phyloP scores from a whole-genome alignment of 2,888 invertebrate species.

The Hymenopus coronatus region DNA sequence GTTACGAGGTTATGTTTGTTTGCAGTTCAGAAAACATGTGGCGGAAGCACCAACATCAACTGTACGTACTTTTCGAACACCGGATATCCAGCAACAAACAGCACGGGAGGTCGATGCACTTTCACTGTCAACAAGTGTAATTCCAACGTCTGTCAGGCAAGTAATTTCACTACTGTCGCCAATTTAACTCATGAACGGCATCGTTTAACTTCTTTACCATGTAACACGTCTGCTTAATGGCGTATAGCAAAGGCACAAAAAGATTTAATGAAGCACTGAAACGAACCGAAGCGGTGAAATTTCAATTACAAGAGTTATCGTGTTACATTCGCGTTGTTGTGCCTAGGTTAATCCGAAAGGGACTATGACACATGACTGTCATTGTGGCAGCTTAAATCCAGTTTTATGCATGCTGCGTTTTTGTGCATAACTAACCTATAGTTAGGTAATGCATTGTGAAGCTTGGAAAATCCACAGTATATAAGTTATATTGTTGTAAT shows the following conservation, averaged over 20 bases:
- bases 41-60: slow-evolving; percentile 66
- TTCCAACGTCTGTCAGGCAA: slow-evolving; percentile 66
- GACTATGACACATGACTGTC: background rate
- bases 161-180: slow-evolving; percentile 19
- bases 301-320: background rate
- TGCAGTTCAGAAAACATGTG: slow-evolving; percentile 71
- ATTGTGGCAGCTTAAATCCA: too few species aligned
- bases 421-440: too few species aligned
- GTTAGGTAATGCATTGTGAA: too few species aligned
- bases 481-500: too few species aligned
- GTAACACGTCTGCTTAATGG: background rate
- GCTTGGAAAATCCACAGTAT: too few species aligned
- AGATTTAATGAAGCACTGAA: background rate
- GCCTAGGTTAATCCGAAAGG: too few species aligned
- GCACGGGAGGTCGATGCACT: slow-evolving; percentile 63
- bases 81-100: slow-evolving; percentile 67
- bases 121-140: slow-evolving; percentile 70
- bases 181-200: background rate
- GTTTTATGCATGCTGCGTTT: too few species aligned
- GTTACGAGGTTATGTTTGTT: slow-evolving; percentile 29
- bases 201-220: background rate
- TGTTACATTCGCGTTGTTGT: background rate
- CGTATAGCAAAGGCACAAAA: background rate
- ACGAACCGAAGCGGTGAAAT: background rate
- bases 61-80: slow-evolving; percentile 83